Evolutionary conservation across 2,888 invertebrate genomes (phyloP).

Genomic region (Argyresthia albistria): DNA sequence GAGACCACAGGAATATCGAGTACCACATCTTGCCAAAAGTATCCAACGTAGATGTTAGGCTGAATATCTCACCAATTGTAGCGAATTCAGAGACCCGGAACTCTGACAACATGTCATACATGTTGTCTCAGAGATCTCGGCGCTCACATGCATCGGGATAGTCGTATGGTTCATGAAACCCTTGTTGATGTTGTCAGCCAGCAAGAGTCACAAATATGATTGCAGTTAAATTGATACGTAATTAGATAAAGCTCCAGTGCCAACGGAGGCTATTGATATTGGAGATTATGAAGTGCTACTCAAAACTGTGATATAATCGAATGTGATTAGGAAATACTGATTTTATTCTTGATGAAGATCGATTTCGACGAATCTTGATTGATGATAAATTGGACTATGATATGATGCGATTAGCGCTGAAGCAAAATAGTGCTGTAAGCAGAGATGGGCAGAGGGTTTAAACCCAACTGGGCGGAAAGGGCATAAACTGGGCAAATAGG

Average conservation of each 20-base stretch:
- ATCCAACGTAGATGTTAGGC: constrained; percentile 76
- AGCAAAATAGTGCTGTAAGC: background rate
- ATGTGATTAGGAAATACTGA: no score
- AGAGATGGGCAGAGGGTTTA: no score
- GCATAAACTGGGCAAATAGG: no score
- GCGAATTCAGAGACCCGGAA: constrained; percentile 75
- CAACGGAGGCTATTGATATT: no score
- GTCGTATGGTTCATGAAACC: constrained; percentile 29
- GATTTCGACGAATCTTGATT: no score
- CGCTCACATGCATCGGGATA: constrained; percentile 59
- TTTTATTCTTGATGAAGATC: no score
- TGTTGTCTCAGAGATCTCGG: constrained; percentile 47
- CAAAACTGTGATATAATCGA: no score
- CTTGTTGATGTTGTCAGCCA: background rate
- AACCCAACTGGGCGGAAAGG: no score
- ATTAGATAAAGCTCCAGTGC: no score
- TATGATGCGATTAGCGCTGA: no score
- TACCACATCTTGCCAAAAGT: constrained; percentile 96
- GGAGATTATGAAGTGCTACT: no score
- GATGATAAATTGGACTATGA: no score
- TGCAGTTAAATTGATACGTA: background rate
- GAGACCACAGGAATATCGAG: constrained; percentile 95
- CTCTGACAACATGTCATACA: constrained; percentile 73
- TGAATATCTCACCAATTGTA: constrained; percentile 79
- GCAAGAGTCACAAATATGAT: background rate